phyloP scores from a whole-genome alignment of 2,888 invertebrate genomes.

The Chorisops tibialis region DNA sequence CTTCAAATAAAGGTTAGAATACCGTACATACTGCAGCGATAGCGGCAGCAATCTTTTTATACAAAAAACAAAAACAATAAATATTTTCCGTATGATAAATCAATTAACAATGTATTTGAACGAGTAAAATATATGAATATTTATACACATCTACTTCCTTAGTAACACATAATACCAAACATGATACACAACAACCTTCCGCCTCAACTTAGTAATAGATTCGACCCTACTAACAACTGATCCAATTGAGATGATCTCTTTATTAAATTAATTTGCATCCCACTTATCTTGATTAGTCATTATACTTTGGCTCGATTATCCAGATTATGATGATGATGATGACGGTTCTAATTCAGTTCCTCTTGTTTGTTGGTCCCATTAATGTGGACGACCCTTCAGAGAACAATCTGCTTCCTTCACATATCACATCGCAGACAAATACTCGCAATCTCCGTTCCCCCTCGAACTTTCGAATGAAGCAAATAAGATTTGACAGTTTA shows the following conservation, averaged over 20 bases:
- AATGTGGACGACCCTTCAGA: slow-evolving; percentile 22
- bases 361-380: slow-evolving; percentile 21
- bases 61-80: too few relatives aligned
- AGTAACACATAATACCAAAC: too few relatives aligned
- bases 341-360: slow-evolving; percentile 21
- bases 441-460: not conserved
- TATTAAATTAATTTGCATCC: slow-evolving; percentile 34
- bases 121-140: too few relatives aligned
- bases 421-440: not conserved
- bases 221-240: too few relatives aligned
- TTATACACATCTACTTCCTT: too few relatives aligned
- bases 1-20: too few relatives aligned
- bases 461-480: not conserved
- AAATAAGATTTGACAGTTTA: slow-evolving; percentile 20
- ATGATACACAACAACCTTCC: too few relatives aligned
- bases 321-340: slow-evolving; percentile 22
- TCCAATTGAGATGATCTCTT: slow-evolving; percentile 12
- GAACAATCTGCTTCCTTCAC: slow-evolving; percentile 20
- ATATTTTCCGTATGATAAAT: too few relatives aligned
- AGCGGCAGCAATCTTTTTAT: too few relatives aligned
- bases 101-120: too few relatives aligned
- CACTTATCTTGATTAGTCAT: slow-evolving; percentile 34
- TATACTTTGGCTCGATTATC: slow-evolving; percentile 31
- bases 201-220: too few relatives aligned
- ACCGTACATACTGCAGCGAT: too few relatives aligned